Percentiles rank a stretch among this genome's conserved stretches.
Conservation (phyloP, 2,113 vertebrate species). For the Strix aluco region DNA sequence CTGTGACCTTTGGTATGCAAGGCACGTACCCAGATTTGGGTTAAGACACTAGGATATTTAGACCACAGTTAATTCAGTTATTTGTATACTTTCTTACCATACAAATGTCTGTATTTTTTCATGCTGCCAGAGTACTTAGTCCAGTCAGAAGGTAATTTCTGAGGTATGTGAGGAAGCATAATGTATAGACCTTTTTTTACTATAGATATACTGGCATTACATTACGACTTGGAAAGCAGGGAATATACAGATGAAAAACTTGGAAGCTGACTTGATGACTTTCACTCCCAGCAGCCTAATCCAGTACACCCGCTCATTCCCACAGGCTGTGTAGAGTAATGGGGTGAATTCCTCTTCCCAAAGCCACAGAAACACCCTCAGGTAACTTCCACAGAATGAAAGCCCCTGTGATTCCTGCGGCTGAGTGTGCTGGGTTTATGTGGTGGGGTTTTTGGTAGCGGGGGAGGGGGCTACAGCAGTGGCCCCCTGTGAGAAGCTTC, state of each 20-base stretch:
- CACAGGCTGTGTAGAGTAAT: neutral
- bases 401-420: neutral
- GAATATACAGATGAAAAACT: neutral
- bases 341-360: neutral
- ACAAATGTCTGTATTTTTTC: neutral
- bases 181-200: neutral
- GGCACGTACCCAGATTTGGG: neutral
- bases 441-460: no score
- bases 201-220: neutral
- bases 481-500: no score
- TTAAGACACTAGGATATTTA: neutral
- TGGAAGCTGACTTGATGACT: neutral
- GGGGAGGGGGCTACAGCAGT: no score
- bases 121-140: neutral
- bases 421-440: no score
- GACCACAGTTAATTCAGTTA: neutral
- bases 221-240: neutral
- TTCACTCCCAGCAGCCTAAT: neutral
- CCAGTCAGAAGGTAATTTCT: neutral
- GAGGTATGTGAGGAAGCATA: neutral
- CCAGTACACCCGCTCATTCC: accelerated
- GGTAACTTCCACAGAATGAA: neutral
- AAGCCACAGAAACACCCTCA: neutral
- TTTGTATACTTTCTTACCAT: neutral
- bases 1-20: neutral